Conservation (phyloP, 92 coral and sea anemone species). For the Pocillopora grandis region DNA sequence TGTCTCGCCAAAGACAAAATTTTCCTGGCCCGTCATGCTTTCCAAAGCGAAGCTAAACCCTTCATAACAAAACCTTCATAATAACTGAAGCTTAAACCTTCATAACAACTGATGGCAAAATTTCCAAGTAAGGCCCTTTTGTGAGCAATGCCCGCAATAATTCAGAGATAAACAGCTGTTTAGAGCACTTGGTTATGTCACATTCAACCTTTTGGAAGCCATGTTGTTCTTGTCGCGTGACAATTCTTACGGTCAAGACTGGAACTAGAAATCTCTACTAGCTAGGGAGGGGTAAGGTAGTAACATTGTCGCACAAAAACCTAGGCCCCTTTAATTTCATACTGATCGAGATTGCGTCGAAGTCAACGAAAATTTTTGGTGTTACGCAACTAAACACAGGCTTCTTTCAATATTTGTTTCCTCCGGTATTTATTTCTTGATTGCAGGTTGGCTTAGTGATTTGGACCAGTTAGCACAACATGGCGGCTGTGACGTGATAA, state of each 20-base stretch:
- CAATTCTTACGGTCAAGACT: not conserved
- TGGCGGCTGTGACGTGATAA: conserved; percentile 96
- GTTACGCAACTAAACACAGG: not conserved
- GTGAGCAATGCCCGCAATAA: not conserved
- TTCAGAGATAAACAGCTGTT: not conserved
- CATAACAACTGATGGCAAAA: no score
- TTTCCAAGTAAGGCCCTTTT: not conserved
- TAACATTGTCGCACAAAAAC: not conserved
- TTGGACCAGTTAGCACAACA: conserved; percentile 77
- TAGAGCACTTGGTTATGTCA: not conserved
- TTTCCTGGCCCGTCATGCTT: no score
- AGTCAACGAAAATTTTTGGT: no score
- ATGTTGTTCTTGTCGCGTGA: not conserved
- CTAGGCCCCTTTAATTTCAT: no score
- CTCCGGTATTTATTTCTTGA: not conserved
- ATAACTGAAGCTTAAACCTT: no score
- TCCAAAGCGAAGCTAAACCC: no score
- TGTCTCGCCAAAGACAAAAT: no score
- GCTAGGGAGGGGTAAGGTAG: not conserved
- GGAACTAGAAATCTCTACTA: not conserved
- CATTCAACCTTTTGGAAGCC: not conserved
- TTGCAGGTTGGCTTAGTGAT: conserved; percentile 81
- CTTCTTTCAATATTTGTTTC: not conserved
- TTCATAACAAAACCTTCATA: no score
- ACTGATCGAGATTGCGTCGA: no score